Evolutionary conservation across 1,140 invertebrate species (phyloP).

Genomic region (Scaptomyza graminum): DNA sequence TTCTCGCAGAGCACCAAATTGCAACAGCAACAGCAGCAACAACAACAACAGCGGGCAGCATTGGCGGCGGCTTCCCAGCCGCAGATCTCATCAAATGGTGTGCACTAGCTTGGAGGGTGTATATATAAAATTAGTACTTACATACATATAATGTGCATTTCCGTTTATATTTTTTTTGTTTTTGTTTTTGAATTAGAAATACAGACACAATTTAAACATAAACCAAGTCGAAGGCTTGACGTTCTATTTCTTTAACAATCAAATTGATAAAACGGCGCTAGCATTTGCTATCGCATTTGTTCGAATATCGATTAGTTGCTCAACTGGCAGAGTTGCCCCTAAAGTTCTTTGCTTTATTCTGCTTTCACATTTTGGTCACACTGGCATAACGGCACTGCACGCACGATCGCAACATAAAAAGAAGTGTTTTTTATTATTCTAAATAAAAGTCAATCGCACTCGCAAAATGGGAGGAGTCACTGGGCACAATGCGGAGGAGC

Average conservation of each 20-base stretch:
- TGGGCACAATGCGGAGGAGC: no score
- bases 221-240: neutral
- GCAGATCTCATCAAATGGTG: constrained; percentile 57
- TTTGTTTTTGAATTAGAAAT: constrained; percentile 51
- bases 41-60: constrained; percentile 32
- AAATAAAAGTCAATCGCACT: no score
- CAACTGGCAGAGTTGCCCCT: no score
- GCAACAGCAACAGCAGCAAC: constrained; percentile 65
- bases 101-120: constrained; percentile 46
- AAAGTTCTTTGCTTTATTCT: no score
- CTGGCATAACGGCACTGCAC: no score
- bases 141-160: constrained; percentile 25
- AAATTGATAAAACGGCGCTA: constrained; percentile 16
- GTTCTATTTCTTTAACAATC: constrained; percentile 5
- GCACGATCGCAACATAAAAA: no score
- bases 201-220: constrained; percentile 39
- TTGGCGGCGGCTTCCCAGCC: constrained; percentile 37
- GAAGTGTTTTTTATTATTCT: no score
- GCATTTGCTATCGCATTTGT: neutral
- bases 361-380: no score
- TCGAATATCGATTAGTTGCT: no score
- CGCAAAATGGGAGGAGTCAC: no score
- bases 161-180: constrained; percentile 25
- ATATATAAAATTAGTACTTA: neutral
- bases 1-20: constrained; percentile 80